Conservation (phyloP, 2,797 vertebrate species). For the Pelodytes ibericus region DNA sequence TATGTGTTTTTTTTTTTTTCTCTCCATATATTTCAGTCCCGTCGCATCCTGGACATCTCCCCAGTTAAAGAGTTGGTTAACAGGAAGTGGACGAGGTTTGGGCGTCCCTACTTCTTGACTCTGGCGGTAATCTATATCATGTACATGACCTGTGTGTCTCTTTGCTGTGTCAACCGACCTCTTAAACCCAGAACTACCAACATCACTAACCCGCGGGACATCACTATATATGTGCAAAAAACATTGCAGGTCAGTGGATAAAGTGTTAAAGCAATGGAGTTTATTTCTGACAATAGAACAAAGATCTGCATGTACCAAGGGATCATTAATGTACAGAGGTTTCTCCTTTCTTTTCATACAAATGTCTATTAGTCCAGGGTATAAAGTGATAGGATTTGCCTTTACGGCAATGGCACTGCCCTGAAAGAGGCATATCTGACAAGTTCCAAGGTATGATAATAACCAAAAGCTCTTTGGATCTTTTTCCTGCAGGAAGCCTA, state of each 20-base stretch:
- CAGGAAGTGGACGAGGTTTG: slow-evolving; percentile 92
- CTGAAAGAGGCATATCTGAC: too few species aligned
- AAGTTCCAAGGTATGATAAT: too few species aligned
- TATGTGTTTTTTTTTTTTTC: too few species aligned
- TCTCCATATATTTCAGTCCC: slow-evolving; percentile 32
- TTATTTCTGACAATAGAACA: too few species aligned
- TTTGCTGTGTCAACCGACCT: slow-evolving; percentile 87
- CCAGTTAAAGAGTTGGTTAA: slow-evolving; percentile 91
- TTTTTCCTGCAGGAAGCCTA: slow-evolving; percentile 74
- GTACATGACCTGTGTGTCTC: slow-evolving; percentile 88
- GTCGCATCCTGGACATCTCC: slow-evolving; percentile 58
- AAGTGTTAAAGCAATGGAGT: background rate
- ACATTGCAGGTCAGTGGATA: slow-evolving; percentile 64
- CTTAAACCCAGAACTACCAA: slow-evolving; percentile 79
- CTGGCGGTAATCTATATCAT: slow-evolving; percentile 84
- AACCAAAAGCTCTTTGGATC: background rate
- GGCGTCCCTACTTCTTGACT: slow-evolving; percentile 89
- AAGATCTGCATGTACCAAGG: too few species aligned
- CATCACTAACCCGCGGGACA: slow-evolving; percentile 76
- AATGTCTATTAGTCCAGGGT: too few species aligned
- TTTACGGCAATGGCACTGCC: too few species aligned
- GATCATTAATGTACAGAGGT: too few species aligned
- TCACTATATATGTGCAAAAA: slow-evolving; percentile 83
- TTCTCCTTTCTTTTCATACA: too few species aligned
- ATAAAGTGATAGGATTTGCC: too few species aligned